These are phyloP conservation scores for Microcebus griseorufus DNA, from an alignment of 2,113 vertebrate genomes.

Conservation along the genomic window DNA sequence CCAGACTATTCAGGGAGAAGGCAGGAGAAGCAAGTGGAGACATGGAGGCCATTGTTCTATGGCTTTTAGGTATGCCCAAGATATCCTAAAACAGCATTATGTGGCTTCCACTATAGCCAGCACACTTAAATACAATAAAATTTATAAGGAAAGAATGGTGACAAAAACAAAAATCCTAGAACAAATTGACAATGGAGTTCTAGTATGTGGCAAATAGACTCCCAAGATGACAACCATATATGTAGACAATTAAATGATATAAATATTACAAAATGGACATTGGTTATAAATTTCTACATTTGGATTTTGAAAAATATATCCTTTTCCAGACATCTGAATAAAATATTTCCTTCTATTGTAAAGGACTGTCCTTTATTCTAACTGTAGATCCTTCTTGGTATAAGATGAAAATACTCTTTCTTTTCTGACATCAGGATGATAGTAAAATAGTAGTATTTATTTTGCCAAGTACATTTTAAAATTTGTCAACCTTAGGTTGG, in stretches of 20 bases:
- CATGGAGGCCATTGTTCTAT: not conserved
- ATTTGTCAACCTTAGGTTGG: not conserved
- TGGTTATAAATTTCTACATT: not conserved
- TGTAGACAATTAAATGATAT: not conserved
- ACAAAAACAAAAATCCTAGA: not conserved
- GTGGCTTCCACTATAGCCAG: not conserved
- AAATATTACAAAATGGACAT: slow-evolving; percentile 25
- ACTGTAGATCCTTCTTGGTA: not conserved
- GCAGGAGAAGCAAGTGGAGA: not conserved
- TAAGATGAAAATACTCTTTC: not conserved
- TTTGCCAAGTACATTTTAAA: not conserved
- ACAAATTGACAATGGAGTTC: not conserved
- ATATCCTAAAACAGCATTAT: not conserved
- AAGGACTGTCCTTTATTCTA: slow-evolving; percentile 6
- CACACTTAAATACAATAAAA: not conserved
- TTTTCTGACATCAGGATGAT: not conserved
- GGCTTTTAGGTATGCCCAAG: not conserved
- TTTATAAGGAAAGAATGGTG: not conserved
- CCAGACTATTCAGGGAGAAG: not conserved
- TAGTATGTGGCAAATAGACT: not conserved
- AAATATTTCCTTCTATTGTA: not conserved
- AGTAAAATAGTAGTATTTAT: not conserved
- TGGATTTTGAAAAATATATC: slow-evolving; percentile 24
- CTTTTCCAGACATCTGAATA: not conserved
- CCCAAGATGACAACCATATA: not conserved